Percentiles rank a stretch among this genome's conserved stretches.
Evolutionary conservation across 2,888 invertebrate genomes (phyloP).

Genomic region (Microdon myrmicae): DNA sequence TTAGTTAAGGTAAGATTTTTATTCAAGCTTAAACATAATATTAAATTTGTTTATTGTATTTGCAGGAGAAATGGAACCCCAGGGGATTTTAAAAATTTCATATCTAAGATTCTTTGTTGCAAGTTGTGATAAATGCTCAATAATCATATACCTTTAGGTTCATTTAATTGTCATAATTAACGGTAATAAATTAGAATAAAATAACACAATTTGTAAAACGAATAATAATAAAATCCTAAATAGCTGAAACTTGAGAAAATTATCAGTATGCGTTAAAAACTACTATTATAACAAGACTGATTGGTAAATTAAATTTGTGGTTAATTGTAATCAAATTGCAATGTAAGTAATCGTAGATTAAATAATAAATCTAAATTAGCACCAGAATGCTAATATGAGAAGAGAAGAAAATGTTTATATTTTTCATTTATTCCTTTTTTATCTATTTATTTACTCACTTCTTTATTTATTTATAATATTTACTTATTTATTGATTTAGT

Average conservation of each 20-base stretch:
- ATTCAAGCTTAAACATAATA: not conserved
- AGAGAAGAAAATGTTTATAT: conserved; percentile 36
- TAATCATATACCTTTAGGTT: conserved; percentile 19
- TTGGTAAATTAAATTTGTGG: conserved; percentile 48
- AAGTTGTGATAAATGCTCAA: conserved; percentile 51
- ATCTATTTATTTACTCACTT: no score
- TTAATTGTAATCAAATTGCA: conserved; percentile 47
- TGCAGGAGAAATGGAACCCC: conserved; percentile 7
- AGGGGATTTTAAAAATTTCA: conserved; percentile 23
- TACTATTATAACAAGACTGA: conserved; percentile 50
- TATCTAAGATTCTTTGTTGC: conserved; percentile 44
- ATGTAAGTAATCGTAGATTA: conserved; percentile 42
- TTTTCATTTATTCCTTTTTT: conserved; percentile 5
- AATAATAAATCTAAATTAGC: conserved; percentile 17
- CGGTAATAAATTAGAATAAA: conserved; percentile 19
- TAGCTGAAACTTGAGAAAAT: conserved; percentile 19
- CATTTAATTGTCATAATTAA: conserved; percentile 22
- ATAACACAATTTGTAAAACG: conserved; percentile 24
- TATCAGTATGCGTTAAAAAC: conserved; percentile 48
- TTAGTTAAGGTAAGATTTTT: conserved; percentile 13
- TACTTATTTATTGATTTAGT: no score
- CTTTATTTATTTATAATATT: no score
- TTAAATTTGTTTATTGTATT: not conserved
- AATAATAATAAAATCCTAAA: conserved; percentile 11
- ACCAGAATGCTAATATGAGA: conserved; percentile 22